Evolutionary conservation across 1,140 invertebrate genomes (phyloP), one percentile per base, ranked within the genome.

Genomic region (Dufourea novaeangliae): DNA sequence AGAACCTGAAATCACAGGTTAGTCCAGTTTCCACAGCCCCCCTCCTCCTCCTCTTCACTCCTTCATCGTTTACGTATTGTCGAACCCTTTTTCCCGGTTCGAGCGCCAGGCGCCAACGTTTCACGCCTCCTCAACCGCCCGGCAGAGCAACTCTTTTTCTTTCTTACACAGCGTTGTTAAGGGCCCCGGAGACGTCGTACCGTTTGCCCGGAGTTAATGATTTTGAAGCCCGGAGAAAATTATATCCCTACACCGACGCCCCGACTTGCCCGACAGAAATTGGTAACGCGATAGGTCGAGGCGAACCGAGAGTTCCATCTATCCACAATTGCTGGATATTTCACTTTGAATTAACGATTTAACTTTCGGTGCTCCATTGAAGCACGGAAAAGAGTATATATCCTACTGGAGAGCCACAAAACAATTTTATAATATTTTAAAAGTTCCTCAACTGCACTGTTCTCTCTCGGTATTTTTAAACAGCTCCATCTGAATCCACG

Each of bases 51-150:
- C 12, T 10, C 20, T n/a, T 25, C 0, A 7, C 39, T 27, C 17
- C 17, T 66, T 64, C 44, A 75, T 34, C 46, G 79, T 82, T 86
- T 80, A 82, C 62, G 68, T 85, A 84, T 86, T 57, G 62, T 78
- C 77, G 61, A 82, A 87, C 79, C 82, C 83, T 85, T 85, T 87
- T 88, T 83, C 77, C 63, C 56, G 62, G 70, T 72, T 63, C 37
- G 80, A 86, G 88, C 90, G 89, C 88, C 88, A 85, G 87, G 89
- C 89, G 88, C 88, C 86, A 89, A 81, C 72, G 85, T 84, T 89
- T 89, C 86, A 88, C 87, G 87, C 88, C 87, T 89, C 75, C 77
- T 80, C 80, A 46, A 37, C 71, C 56, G 32, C 46, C 34, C 34
- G 34, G 29, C 25, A 32, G 46, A 29, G 44, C 14, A 52, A 29